phyloP scores from a whole-genome alignment of 2,113 vertebrate genomes.

The Thalassarche chlororhynchos region DNA sequence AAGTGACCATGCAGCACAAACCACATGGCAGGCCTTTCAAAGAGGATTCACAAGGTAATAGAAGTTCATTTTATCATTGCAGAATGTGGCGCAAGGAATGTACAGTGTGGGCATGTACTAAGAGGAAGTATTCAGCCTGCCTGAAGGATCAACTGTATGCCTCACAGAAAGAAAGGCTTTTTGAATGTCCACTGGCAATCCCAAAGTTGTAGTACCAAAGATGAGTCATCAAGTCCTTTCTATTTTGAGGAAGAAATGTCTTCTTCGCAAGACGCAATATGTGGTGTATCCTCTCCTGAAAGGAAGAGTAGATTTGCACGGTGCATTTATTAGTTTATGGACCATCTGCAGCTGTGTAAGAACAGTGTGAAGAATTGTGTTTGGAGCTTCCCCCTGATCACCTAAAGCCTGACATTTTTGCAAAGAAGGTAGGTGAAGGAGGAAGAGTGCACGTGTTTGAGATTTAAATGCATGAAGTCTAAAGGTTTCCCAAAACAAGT shows the following conservation, averaged over 20 bases:
- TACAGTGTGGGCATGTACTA: not conserved
- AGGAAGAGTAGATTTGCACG: not conserved
- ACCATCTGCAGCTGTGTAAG: not conserved
- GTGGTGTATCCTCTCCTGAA: not conserved
- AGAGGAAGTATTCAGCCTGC: not conserved
- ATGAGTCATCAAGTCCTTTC: not conserved
- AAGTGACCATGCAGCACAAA: not conserved
- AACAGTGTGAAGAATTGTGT: not conserved
- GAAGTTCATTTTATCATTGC: not conserved
- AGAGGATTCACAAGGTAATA: not conserved
- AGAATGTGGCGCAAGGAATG: not conserved
- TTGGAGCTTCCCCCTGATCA: not conserved
- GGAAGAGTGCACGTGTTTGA: not conserved
- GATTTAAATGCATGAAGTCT: conserved; percentile 6
- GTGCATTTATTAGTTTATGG: not conserved
- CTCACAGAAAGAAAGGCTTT: not conserved
- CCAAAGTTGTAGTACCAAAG: not conserved
- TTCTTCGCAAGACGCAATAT: not conserved
- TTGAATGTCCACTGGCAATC: not conserved
- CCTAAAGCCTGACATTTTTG: not conserved
- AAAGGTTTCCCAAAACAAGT: not conserved
- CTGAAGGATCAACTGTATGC: not conserved
- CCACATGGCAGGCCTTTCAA: not conserved
- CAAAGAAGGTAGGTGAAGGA: not conserved
- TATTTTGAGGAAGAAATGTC: not conserved